Evolutionary conservation across 2,888 invertebrate species (phyloP), one percentile per base, ranked within the genome.

Genomic region (Ophion costatus): DNA sequence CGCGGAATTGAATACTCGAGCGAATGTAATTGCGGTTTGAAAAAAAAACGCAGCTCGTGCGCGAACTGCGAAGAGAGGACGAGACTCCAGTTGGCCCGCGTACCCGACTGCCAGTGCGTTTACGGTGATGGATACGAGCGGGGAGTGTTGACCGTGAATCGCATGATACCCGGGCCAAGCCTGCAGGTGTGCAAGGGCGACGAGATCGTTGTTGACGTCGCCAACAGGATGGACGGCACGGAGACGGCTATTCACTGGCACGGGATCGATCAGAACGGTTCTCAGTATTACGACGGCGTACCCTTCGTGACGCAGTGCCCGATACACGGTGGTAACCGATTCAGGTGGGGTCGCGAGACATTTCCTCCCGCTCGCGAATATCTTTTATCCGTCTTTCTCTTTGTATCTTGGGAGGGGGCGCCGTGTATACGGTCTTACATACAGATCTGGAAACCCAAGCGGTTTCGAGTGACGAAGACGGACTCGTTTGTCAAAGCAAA

Each of bases 171-270:
- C 1, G 98, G 98, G 85, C 98, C 98, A 2, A 96, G 96, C 88
- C 98, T 98, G 84, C 97, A 98, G 95, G 98, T 98, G 22, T 98
- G 98, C 93, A 96, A 97, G 93, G 96, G 96, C 88, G 98, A 98
- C 94, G 96, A 96, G 91, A 96, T 98, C 7, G 96, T 98, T 22
- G 95, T 98, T 63, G 98, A 98, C 89, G 97, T 98, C 2, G 96
- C 96, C 91, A 98, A 98, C 93, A 96, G 96, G 88, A 96, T 98
- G 95, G 96, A 97, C 91, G 97, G 97, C 82, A 96, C 97, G 95
- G 98, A 97, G 92, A 96, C 97, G 4, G 97, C 97, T 67, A 96
- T 98, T 83, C 98, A 98, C 94, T 98, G 98, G 98, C 98, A 98
- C 93, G 98, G 98, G 86, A 95, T 98, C 89, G 96, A 96, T 95